Evolutionary conservation across 2,888 invertebrate species (phyloP).

Genomic region (Zaprionus lineosus): DNA sequence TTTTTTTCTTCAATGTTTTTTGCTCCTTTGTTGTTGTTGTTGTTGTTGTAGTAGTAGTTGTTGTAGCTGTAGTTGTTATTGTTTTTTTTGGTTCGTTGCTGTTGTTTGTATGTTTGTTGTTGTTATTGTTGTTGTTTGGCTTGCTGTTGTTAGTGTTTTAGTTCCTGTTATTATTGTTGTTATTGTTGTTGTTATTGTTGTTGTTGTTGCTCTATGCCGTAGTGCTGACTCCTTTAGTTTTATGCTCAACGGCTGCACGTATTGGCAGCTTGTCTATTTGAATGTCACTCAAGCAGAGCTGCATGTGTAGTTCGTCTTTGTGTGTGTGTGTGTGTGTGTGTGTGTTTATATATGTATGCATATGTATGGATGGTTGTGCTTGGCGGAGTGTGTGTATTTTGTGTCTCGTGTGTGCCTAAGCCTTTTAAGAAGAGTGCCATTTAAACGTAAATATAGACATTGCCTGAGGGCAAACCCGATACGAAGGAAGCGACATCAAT

Average conservation of each 20-base stretch:
- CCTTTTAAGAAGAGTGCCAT: conserved; percentile 76
- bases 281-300: conserved; percentile 63
- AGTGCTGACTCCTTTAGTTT: conserved; percentile 75
- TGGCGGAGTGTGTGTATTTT: conserved; percentile 18
- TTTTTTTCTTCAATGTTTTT: conserved; percentile 57
- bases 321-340: conserved; percentile 14
- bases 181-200: background rate
- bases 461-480: conserved; percentile 40
- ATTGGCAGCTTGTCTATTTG: conserved; percentile 75
- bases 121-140: background rate
- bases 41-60: background rate
- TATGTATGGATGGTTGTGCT: background rate
- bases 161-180: background rate
- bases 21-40: background rate
- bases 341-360: conserved; percentile 9
- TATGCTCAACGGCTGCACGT: conserved; percentile 71
- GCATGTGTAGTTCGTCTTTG: too few relatives aligned
- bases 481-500: conserved; percentile 5
- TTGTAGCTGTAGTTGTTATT: conserved; percentile 9
- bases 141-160: conserved; percentile 11
- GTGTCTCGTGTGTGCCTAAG: conserved; percentile 45
- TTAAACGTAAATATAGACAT: conserved; percentile 77
- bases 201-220: conserved; percentile 10
- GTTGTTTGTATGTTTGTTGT: conserved; percentile 3
- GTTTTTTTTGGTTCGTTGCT: too few relatives aligned